Evolutionary conservation across 35 echinoderm and acorn worm species (phyloP).

Genomic region (Apostichopus japonicus): DNA sequence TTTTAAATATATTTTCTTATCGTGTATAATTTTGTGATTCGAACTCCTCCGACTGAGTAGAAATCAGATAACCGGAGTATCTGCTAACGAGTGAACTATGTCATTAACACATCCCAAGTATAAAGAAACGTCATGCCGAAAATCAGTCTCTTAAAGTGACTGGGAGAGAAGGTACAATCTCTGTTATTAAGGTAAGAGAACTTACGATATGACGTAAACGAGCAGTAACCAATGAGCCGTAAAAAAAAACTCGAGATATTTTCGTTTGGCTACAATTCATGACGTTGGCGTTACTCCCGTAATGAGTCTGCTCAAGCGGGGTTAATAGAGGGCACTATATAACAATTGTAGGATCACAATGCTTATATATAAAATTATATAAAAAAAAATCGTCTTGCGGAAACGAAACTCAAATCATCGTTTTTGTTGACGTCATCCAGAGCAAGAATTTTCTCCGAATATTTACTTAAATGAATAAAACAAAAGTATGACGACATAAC

Average conservation of each 20-base stretch:
- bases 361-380: no score
- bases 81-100: neutral
- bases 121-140: neutral
- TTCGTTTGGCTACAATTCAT: neutral
- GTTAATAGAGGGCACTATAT: no score
- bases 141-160: neutral
- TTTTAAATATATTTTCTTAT: neutral
- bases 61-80: neutral
- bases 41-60: neutral
- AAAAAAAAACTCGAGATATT: neutral
- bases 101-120: neutral
- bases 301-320: no score
- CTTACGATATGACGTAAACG: neutral
- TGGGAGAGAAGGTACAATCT: neutral
- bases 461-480: no score
- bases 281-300: neutral
- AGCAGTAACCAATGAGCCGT: neutral
- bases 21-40: neutral
- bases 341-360: no score
- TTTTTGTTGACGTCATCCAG: no score
- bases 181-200: neutral
- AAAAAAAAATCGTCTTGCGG: no score
- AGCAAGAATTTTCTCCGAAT: no score
- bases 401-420: no score
- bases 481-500: no score